phyloP scores from a whole-genome alignment of 2,888 invertebrate species.

The Teleogryllus oceanicus region DNA sequence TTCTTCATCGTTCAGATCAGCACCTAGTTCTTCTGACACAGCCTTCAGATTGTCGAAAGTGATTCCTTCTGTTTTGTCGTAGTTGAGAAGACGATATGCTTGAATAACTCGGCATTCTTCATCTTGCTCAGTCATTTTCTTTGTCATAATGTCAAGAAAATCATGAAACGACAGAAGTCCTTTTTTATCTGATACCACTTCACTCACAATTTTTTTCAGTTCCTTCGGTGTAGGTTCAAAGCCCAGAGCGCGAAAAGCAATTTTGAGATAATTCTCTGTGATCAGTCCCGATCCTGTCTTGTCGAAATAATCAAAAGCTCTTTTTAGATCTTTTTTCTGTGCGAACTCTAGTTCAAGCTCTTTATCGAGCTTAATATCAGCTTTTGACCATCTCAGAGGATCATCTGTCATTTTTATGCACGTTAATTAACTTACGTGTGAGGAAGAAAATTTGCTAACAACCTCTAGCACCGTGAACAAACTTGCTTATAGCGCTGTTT shows the following conservation, averaged over 20 bases:
- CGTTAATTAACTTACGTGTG: too few relatives aligned
- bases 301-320: neutral
- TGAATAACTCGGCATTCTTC: neutral
- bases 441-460: too few relatives aligned
- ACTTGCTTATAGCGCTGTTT: too few relatives aligned
- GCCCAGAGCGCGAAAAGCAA: neutral
- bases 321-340: slow-evolving; percentile 1
- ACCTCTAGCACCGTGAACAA: too few relatives aligned
- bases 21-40: neutral
- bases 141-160: slow-evolving; percentile 1
- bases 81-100: neutral
- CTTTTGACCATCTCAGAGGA: neutral
- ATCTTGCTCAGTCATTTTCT: slow-evolving; percentile 2
- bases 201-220: neutral
- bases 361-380: neutral
- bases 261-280: neutral
- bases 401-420: neutral
- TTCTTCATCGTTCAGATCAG: neutral
- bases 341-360: neutral
- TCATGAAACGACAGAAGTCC: neutral
- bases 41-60: neutral
- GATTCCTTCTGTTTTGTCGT: neutral
- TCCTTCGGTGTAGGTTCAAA: neutral
- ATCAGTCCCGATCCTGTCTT: neutral
- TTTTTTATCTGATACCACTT: neutral